Evolutionary conservation across 2,797 vertebrate species (phyloP).

Genomic region (Pangasius larnaudii): DNA sequence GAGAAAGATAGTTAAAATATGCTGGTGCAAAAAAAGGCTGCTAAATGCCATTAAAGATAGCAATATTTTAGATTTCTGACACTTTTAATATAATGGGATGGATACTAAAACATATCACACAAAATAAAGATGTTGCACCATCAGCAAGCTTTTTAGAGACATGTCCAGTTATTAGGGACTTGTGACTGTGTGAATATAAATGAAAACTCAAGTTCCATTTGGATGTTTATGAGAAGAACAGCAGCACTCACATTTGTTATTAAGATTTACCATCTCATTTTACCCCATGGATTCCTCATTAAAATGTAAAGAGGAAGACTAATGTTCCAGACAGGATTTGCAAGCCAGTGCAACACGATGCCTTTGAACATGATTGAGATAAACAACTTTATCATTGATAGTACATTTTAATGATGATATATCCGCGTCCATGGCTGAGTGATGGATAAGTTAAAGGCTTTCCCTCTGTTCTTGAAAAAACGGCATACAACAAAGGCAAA

Average conservation of each 20-base stretch:
- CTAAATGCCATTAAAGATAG: not conserved
- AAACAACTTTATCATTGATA: conserved; percentile 14
- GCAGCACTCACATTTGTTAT: not conserved
- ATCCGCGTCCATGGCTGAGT: not conserved
- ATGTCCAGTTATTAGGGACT: not conserved
- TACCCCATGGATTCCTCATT: conserved; percentile 5
- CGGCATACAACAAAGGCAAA: not conserved
- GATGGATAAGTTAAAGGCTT: not conserved
- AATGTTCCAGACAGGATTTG: conserved; percentile 20
- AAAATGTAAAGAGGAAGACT: conserved; percentile 26
- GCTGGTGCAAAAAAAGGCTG: not conserved
- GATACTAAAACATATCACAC: not conserved
- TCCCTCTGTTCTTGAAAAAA: not conserved
- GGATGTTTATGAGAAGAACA: not conserved
- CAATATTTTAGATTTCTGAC: not conserved
- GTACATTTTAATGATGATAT: not conserved
- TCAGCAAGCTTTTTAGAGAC: not conserved
- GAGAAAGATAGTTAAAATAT: not conserved
- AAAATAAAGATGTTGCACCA: not conserved
- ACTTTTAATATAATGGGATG: not conserved
- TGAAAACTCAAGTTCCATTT: not conserved
- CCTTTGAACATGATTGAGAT: conserved; percentile 7
- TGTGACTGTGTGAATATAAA: not conserved
- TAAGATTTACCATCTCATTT: conserved; percentile 23
- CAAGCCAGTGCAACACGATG: not conserved